Conservation (phyloP, 2,113 vertebrate genomes). For the Balaeniceps rex region DNA sequence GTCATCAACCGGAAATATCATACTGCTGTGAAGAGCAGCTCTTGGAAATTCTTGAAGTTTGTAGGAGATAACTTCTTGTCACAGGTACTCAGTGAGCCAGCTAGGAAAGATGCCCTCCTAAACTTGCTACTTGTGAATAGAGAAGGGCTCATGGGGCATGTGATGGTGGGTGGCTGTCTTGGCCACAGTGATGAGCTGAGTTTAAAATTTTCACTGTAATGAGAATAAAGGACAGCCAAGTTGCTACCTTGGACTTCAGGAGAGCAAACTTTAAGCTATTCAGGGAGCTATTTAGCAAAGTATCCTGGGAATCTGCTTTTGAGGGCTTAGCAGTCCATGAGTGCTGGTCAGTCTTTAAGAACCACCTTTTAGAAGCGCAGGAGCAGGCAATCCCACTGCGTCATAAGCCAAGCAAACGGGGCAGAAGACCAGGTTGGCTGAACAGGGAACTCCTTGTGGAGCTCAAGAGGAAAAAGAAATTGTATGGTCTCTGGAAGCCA, state of each 20-base stretch:
- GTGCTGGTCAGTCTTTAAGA: not conserved
- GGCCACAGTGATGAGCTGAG: not conserved
- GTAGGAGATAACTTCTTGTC: not conserved
- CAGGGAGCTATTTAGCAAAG: not conserved
- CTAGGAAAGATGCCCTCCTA: not conserved
- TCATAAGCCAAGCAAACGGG: not conserved
- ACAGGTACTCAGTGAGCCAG: not conserved
- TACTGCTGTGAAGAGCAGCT: not conserved
- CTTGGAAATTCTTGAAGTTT: not conserved
- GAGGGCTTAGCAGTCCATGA: not conserved
- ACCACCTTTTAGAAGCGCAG: not conserved
- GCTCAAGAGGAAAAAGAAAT: not conserved
- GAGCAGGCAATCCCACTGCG: not conserved
- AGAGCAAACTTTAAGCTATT: not conserved
- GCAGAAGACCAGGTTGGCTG: not conserved
- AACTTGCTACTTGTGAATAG: not conserved
- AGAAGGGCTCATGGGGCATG: not conserved
- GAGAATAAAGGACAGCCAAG: not conserved
- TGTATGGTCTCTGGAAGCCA: not conserved
- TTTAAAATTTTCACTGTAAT: not conserved
- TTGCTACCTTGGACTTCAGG: not conserved
- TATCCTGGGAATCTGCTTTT: not conserved
- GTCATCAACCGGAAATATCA: not conserved
- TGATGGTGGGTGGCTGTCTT: not conserved
- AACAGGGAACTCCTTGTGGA: not conserved